Evolutionary conservation across 2,797 vertebrate genomes (phyloP).

Genomic region (Micromesistius poutassou): DNA sequence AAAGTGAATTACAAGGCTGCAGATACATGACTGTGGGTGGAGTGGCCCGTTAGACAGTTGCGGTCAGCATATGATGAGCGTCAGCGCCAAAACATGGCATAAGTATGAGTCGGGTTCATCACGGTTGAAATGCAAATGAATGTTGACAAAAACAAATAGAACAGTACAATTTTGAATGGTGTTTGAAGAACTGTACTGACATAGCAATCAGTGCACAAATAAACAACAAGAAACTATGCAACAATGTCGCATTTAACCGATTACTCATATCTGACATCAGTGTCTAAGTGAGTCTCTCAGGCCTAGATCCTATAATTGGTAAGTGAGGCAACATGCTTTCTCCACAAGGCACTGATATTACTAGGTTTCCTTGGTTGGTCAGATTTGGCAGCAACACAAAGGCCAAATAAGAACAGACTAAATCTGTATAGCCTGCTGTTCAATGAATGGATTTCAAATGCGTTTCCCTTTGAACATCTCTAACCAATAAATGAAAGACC

Average conservation of each 20-base stretch:
- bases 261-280: not conserved
- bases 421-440: not conserved
- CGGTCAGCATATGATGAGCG: too few relatives aligned
- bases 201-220: too few relatives aligned
- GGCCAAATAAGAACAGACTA: not conserved
- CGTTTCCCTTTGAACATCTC: constrained; percentile 1
- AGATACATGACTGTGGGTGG: too few relatives aligned
- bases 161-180: too few relatives aligned
- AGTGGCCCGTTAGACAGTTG: too few relatives aligned
- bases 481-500: not conserved
- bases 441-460: not conserved
- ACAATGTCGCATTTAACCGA: not conserved
- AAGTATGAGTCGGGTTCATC: too few relatives aligned
- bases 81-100: too few relatives aligned
- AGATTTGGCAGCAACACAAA: not conserved
- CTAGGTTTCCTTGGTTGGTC: not conserved
- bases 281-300: not conserved
- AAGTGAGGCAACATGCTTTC: not conserved
- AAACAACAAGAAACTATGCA: not conserved
- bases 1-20: too few relatives aligned
- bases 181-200: not conserved
- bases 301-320: not conserved
- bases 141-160: too few relatives aligned
- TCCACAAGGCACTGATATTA: not conserved
- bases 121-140: too few relatives aligned